Evolutionary conservation across 2,797 vertebrate genomes (phyloP).

Genomic region (Rhodeus uyekii): DNA sequence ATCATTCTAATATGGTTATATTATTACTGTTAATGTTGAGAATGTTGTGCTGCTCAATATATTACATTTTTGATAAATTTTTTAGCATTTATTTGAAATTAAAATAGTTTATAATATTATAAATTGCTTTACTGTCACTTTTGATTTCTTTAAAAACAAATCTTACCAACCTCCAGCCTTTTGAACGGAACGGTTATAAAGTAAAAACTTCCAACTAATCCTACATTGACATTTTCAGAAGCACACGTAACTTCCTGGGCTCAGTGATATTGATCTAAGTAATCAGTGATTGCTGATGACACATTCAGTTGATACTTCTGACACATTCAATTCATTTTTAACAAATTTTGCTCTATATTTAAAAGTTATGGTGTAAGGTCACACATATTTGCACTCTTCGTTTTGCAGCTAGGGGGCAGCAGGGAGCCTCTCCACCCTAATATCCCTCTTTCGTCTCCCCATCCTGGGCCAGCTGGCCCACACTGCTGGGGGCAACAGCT

Average conservation of each 20-base stretch:
- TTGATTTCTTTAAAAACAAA: not conserved
- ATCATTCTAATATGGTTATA: too few species aligned
- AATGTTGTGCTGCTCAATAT: not conserved
- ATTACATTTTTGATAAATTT: not conserved
- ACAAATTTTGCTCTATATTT: not conserved
- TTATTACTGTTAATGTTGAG: not conserved
- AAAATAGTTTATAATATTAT: not conserved
- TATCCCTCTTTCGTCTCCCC: conserved; percentile 59
- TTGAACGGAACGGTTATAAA: not conserved
- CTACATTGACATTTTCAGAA: not conserved
- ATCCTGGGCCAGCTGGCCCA: conserved; percentile 77
- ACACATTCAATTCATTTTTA: not conserved
- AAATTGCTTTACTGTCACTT: not conserved
- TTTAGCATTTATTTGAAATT: not conserved
- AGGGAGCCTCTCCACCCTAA: conserved; percentile 52
- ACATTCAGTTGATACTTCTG: not conserved
- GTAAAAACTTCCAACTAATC: not conserved
- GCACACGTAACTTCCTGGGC: not conserved
- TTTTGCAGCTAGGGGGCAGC: conserved; percentile 56
- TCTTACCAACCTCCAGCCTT: not conserved
- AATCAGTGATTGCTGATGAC: not conserved
- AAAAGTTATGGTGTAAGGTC: not conserved
- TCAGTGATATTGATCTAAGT: too few species aligned
- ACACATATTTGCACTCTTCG: not conserved
- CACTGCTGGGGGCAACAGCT: conserved; percentile 74